phyloP scores from a whole-genome alignment of 2,888 invertebrate genomes.

The Synanthedon vespiformis region DNA sequence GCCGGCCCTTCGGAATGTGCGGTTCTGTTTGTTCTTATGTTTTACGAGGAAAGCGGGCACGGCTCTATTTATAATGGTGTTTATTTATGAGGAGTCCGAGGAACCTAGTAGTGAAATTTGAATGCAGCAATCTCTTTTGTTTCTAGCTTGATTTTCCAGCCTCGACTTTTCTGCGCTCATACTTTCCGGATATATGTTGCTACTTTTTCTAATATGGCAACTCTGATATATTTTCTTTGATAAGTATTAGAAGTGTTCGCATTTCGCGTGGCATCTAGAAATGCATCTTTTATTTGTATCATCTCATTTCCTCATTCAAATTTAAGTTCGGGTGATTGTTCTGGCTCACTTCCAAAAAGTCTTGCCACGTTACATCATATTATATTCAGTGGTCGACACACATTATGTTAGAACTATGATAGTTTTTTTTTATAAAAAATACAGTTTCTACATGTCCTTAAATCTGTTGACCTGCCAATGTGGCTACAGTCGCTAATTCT shows the following conservation, averaged over 20 bases:
- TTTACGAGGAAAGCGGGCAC: neutral
- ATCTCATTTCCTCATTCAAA: conserved; percentile 37
- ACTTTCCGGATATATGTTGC: neutral
- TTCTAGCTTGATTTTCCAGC: neutral
- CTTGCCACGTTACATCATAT: neutral
- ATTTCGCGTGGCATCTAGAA: neutral
- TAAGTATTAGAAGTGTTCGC: neutral
- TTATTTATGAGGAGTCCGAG: conserved; percentile 11
- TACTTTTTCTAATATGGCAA: neutral
- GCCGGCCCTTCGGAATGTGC: too few species aligned
- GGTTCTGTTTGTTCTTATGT: conserved; percentile 2
- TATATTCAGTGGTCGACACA: too few species aligned
- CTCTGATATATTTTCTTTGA: neutral
- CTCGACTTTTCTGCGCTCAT: too few species aligned
- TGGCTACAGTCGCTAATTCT: too few species aligned
- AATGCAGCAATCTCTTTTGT: conserved; percentile 16
- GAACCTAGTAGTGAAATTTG: conserved; percentile 8
- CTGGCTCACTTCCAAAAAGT: neutral
- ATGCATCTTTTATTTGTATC: conserved; percentile 17
- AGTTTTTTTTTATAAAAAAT: too few species aligned
- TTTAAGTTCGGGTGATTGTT: conserved; percentile 2
- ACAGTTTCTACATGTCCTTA: too few species aligned
- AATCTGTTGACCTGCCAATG: too few species aligned
- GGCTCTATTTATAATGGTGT: conserved; percentile 12
- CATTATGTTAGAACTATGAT: too few species aligned